Evolutionary conservation across 2,113 vertebrate species (phyloP).

Genomic region (Coptodon bakossiorum): DNA sequence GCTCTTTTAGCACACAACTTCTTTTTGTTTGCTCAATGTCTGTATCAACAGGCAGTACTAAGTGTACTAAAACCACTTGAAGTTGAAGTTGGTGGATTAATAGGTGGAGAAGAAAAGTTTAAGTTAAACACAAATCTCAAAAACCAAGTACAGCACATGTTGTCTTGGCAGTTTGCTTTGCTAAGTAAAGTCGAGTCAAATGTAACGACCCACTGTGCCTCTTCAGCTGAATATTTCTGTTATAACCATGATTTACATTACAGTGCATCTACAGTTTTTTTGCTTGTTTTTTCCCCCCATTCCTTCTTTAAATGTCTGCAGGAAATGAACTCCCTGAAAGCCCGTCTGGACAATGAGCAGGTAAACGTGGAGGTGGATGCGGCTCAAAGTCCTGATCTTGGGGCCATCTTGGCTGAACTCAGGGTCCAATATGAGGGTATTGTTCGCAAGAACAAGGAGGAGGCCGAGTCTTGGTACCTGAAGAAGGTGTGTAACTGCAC

Average conservation of each 20-base stretch:
- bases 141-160: neutral
- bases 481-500: conserved; percentile 65
- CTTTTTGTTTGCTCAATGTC: neutral
- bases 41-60: neutral
- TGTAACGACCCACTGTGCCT: neutral
- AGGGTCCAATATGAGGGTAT: conserved; percentile 77
- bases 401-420: conserved; percentile 68
- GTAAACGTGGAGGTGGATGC: conserved; percentile 76
- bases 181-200: fast-evolving
- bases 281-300: neutral
- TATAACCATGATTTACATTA: neutral
- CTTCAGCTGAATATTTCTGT: neutral
- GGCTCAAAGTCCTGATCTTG: conserved; percentile 69
- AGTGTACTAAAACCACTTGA: neutral
- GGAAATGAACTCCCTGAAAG: conserved; percentile 65
- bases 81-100: neutral
- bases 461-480: conserved; percentile 74
- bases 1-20: neutral
- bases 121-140: neutral
- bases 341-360: conserved; percentile 66
- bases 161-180: neutral
- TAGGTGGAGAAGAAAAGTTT: neutral
- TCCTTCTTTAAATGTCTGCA: neutral
- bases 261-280: fast-evolving
- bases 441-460: conserved; percentile 76